Evolutionary conservation across 2,113 vertebrate genomes (phyloP).

Genomic region (Tachycineta bicolor): DNA sequence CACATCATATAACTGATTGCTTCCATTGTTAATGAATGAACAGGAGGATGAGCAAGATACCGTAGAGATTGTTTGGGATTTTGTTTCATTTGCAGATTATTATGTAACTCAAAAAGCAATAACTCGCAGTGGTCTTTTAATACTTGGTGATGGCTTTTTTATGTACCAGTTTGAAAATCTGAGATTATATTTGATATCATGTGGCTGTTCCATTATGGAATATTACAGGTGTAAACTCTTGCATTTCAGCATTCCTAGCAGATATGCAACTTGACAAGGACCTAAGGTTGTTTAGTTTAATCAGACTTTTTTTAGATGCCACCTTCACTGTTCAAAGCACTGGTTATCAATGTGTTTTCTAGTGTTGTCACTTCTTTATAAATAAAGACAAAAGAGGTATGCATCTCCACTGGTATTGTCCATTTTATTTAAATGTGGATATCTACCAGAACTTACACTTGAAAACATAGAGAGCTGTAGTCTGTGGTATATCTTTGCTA

Average conservation of each 20-base stretch:
- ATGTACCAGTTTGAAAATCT: slow-evolving; percentile 69
- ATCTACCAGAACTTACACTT: not conserved
- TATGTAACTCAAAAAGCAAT: slow-evolving; percentile 72
- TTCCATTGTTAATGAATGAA: slow-evolving; percentile 74
- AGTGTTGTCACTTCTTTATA: slow-evolving; percentile 81
- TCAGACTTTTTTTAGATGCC: slow-evolving; percentile 70
- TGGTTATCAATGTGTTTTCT: slow-evolving; percentile 80
- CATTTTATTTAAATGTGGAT: slow-evolving; percentile 48
- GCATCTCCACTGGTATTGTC: slow-evolving; percentile 44
- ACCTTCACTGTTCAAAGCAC: slow-evolving; percentile 72
- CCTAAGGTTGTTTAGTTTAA: slow-evolving; percentile 58
- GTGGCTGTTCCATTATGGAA: slow-evolving; percentile 67
- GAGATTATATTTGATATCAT: slow-evolving; percentile 77
- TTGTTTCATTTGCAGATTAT: slow-evolving; percentile 64
- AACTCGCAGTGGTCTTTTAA: slow-evolving; percentile 66
- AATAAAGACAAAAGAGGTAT: slow-evolving; percentile 70
- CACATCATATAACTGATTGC: slow-evolving; percentile 54
- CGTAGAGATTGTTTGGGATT: slow-evolving; percentile 48
- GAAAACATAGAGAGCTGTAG: not conserved
- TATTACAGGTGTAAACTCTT: slow-evolving; percentile 67
- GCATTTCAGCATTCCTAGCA: slow-evolving; percentile 71
- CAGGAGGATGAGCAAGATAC: slow-evolving; percentile 26
- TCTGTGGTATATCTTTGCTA: not conserved
- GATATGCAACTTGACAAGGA: slow-evolving; percentile 63
- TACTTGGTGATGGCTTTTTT: slow-evolving; percentile 64